phyloP scores from a whole-genome alignment of 2,888 invertebrate species.

The Nemapogon koenigi region DNA sequence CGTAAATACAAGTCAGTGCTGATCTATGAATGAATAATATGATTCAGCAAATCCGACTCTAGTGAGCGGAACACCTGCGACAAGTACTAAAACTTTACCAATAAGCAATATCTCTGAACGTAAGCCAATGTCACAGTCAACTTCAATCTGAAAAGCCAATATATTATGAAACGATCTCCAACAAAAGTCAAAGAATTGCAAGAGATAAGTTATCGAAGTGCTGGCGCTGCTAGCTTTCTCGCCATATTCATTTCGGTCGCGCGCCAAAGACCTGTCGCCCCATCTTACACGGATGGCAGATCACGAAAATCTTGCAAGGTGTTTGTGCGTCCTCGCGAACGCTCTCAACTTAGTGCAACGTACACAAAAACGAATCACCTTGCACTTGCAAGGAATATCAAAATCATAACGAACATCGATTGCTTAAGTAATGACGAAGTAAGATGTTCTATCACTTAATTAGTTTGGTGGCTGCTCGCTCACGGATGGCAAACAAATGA shows the following conservation, averaged over 20 bases:
- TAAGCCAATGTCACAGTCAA: slow-evolving; percentile 30
- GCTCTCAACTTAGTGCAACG: slow-evolving; percentile 24
- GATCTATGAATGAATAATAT: too few relatives aligned
- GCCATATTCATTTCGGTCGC: slow-evolving; percentile 41
- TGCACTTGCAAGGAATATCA: slow-evolving; percentile 30
- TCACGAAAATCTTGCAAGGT: slow-evolving; percentile 23
- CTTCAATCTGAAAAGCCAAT: slow-evolving; percentile 58
- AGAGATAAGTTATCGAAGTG: slow-evolving; percentile 41
- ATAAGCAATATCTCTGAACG: slow-evolving; percentile 49
- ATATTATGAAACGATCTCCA: slow-evolving; percentile 51
- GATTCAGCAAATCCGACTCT: too few relatives aligned
- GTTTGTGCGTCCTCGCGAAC: slow-evolving; percentile 21
- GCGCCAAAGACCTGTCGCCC: slow-evolving; percentile 12
- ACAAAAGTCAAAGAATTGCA: slow-evolving; percentile 44
- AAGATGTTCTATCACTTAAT: too few relatives aligned
- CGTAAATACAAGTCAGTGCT: too few relatives aligned
- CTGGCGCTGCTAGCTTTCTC: slow-evolving; percentile 20
- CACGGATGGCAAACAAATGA: slow-evolving; percentile 34
- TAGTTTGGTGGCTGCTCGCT: slow-evolving; percentile 26
- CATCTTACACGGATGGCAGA: slow-evolving; percentile 17
- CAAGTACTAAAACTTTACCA: slow-evolving; percentile 60
- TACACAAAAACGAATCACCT: too few relatives aligned
- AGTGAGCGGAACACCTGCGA: slow-evolving; percentile 53
- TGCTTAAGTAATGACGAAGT: too few relatives aligned
- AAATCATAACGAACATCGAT: slow-evolving; percentile 17